Evolutionary conservation across 2,113 vertebrate species (phyloP), one percentile per base, ranked within the genome.

Genomic region (Apeltes quadracus): DNA sequence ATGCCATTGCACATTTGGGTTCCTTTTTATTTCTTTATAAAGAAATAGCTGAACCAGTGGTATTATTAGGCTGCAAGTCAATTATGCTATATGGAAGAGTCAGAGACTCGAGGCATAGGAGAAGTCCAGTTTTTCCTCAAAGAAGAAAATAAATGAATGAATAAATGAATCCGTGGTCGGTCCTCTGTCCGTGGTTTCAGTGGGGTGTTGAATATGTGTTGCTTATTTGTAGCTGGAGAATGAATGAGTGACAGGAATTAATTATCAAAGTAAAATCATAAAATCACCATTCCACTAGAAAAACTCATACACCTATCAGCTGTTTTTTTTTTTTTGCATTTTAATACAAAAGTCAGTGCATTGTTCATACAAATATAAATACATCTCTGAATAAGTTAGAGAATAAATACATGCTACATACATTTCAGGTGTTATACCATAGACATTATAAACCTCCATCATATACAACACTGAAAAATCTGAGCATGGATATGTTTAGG

Each of bases 381-480:
- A 86, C 66, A 79, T 68, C 25, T 73, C 23, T 54, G 41, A 93
- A 92, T 93, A 92, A 93, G 61, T 92, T 93, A 93, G 55, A 82
- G 70, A 91, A 92, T 92, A 90, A 92, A 91, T 88, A 78, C 79
- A 48, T 57, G 68, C 5, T 16, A 61, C 71, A 67, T 72, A 77
- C 61, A 82, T 69, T 50, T 84, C 46, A 58, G 27, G 32, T 34
- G 32, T 34, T 34, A 34, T 34, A 34, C 6, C 32, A 7, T 34
- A 34, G 32, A 34, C 32, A 34, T 34, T 34, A 6, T 72, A 75
- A 79, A 75, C 54, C n/a, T 73, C 38, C 44, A 39, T 50, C 39
- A 25, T 55, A 23, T 44, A 74, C 74, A 81, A 84, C 79, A 73
- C 11, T 62, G 29, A 58, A 65, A 77, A 72, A 22, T 73, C 7